phyloP scores from a whole-genome alignment of 1,140 invertebrate species.

The Tetramorium simillimum region DNA sequence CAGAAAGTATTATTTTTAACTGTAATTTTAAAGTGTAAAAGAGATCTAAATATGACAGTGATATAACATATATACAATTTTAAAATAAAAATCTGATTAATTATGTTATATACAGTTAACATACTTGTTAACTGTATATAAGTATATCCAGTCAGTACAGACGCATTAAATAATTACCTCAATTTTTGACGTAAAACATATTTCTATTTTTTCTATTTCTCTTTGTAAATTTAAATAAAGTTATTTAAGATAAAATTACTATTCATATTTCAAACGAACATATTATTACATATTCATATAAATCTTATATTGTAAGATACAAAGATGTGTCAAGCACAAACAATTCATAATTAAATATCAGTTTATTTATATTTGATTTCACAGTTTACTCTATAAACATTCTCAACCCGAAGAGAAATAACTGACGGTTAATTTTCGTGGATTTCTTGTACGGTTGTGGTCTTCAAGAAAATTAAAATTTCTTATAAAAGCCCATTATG shows the following conservation, averaged over 20 bases:
- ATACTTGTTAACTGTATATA: too few relatives aligned
- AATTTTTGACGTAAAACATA: too few relatives aligned
- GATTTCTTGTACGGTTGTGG: neutral
- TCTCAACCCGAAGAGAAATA: neutral
- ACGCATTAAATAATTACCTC: neutral
- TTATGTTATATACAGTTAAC: neutral
- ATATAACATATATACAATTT: neutral
- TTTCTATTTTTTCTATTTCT: neutral
- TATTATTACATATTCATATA: neutral
- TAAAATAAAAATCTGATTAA: neutral
- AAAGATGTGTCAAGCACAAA: neutral
- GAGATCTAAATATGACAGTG: neutral
- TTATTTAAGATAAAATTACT: neutral
- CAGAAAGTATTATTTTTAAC: slow-evolving; percentile 21
- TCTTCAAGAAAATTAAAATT: slow-evolving; percentile 57
- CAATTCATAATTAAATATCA: slow-evolving; percentile 33
- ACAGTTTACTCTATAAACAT: neutral
- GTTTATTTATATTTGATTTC: slow-evolving; percentile 14
- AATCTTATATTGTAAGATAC: neutral
- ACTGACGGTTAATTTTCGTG: slow-evolving; percentile 47
- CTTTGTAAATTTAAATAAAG: slow-evolving; percentile 7
- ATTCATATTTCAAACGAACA: neutral
- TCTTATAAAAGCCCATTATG: slow-evolving; percentile 28
- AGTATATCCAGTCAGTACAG: neutral
- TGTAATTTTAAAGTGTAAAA: neutral